Conservation (phyloP, 1,140 invertebrate genomes). For the Druon quercuslanigerum region DNA sequence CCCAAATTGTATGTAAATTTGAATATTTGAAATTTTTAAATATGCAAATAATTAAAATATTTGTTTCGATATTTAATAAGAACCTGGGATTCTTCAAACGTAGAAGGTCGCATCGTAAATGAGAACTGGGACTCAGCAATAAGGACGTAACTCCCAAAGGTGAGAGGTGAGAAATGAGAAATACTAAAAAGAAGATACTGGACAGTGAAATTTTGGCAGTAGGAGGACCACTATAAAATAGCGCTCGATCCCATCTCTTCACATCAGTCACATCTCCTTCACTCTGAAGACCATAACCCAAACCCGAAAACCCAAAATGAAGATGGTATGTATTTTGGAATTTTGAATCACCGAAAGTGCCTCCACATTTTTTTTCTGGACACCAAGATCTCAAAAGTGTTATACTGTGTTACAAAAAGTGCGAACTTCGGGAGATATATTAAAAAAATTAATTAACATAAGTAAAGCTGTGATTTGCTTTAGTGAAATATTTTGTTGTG, state of each 20-base stretch:
- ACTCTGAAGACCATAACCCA: background rate
- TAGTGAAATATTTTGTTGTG: too few species aligned
- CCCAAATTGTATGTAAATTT: too few species aligned
- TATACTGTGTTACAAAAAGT: too few species aligned
- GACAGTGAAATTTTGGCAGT: slow-evolving; percentile 33
- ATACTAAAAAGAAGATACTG: slow-evolving; percentile 28
- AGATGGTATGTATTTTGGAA: slow-evolving; percentile 7
- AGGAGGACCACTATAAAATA: slow-evolving; percentile 42
- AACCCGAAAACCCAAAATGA: background rate
- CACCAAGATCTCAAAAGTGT: too few species aligned
- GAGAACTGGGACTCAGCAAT: background rate
- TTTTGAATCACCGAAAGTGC: background rate
- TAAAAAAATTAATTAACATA: too few species aligned
- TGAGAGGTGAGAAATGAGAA: slow-evolving; percentile 27
- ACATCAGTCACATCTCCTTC: slow-evolving; percentile 35
- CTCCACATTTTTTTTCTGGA: background rate
- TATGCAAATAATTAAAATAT: background rate
- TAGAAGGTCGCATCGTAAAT: background rate
- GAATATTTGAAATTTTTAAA: too few species aligned
- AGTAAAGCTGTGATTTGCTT: too few species aligned
- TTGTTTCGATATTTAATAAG: background rate
- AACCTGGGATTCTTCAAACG: background rate
- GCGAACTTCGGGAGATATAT: too few species aligned
- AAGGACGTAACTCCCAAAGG: slow-evolving; percentile 4
- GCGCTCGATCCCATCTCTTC: slow-evolving; percentile 9